Evolutionary conservation across 2,888 invertebrate species (phyloP).

Genomic region (Drosophila tanythrix): DNA sequence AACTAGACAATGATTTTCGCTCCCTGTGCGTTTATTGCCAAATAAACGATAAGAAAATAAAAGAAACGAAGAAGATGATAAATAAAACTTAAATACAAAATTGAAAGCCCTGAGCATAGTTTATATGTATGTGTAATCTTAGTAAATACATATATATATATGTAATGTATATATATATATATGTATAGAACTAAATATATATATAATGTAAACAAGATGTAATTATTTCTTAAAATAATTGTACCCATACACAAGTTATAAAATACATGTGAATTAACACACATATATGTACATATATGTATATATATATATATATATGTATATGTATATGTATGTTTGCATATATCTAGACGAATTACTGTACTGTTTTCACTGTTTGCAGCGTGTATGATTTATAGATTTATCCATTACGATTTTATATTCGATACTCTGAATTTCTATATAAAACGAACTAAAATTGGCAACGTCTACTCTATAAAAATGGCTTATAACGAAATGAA

Average conservation of each 20-base stretch:
- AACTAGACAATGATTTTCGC: conserved; percentile 72
- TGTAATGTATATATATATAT: conserved; percentile 33
- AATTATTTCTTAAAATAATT: conserved; percentile 76
- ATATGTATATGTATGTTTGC: conserved; percentile 24
- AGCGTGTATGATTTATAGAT: conserved; percentile 1
- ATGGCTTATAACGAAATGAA: background rate
- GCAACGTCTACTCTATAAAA: background rate
- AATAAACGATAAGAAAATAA: conserved; percentile 59
- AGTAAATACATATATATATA: conserved; percentile 29
- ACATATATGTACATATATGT: conserved; percentile 13
- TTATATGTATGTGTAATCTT: conserved; percentile 46
- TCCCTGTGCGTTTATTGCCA: conserved; percentile 54
- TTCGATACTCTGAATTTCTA: background rate
- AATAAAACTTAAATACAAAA: conserved; percentile 25
- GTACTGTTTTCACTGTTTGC: conserved; percentile 3
- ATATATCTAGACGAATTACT: conserved; percentile 9
- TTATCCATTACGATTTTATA: background rate
- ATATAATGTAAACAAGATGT: conserved; percentile 58
- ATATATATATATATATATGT: conserved; percentile 15
- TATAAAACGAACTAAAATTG: background rate
- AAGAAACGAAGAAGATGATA: conserved; percentile 9
- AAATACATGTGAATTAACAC: conserved; percentile 54
- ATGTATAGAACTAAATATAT: conserved; percentile 28
- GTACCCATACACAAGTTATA: conserved; percentile 61
- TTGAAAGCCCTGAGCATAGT: conserved; percentile 41